phyloP scores from a whole-genome alignment of 2,113 vertebrate species.

The Petromus typicus region DNA sequence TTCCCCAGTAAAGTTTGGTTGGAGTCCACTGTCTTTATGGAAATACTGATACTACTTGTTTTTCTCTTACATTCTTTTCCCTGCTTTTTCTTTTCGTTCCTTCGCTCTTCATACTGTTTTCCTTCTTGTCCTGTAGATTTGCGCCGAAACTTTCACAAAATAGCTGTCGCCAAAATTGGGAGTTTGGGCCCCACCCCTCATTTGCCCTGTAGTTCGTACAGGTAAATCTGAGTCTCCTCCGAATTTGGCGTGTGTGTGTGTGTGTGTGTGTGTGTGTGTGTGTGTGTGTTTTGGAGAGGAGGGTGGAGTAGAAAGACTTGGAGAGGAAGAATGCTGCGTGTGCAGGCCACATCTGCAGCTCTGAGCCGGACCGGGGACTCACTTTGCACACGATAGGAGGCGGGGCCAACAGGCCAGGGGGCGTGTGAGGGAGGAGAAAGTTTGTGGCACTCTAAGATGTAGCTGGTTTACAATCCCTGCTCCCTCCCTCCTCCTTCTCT shows the following conservation, averaged over 20 bases:
- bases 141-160: constrained; percentile 59
- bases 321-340: neutral
- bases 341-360: neutral
- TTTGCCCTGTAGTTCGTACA: neutral
- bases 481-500: neutral
- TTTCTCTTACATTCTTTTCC: neutral
- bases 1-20: constrained; percentile 61
- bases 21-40: constrained; percentile 11
- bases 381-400: constrained; percentile 34
- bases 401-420: constrained; percentile 41
- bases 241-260: neutral
- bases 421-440: constrained; percentile 66
- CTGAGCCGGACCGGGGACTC: constrained; percentile 20
- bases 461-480: constrained; percentile 46
- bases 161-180: constrained; percentile 55
- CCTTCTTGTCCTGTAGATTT: neutral
- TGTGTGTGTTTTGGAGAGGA: neutral
- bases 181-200: neutral
- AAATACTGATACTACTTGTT: constrained; percentile 53
- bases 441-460: constrained; percentile 64
- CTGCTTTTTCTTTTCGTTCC: constrained; percentile 4
- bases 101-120: neutral
- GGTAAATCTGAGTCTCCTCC: neutral
- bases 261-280: too few relatives aligned
- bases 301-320: neutral